Percentiles rank a stretch among this genome's conserved stretches.
Conservation (phyloP, 2,888 invertebrate genomes). For the Phyllotreta cruciferae region DNA sequence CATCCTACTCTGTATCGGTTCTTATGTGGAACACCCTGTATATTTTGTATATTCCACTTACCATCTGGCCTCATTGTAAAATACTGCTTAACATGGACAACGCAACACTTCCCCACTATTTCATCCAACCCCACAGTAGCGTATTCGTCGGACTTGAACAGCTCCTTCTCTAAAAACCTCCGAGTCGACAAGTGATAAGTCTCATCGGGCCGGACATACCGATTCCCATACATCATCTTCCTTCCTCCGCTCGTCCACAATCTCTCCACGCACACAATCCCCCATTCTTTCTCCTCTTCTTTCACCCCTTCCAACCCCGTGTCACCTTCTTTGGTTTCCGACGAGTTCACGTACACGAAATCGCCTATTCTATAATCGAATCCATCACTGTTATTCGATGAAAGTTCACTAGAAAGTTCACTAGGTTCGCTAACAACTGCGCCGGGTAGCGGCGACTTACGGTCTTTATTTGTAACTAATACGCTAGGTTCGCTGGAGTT, state of each 20-base stretch:
- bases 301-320: slow-evolving; percentile 87
- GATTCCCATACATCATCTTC: slow-evolving; percentile 90
- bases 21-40: too few species aligned
- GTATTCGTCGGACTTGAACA: slow-evolving; percentile 93
- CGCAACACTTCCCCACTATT: slow-evolving; percentile 87
- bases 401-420: too few species aligned
- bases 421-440: too few species aligned
- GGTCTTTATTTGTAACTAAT: too few species aligned
- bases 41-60: slow-evolving; percentile 46
- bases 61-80: slow-evolving; percentile 87
- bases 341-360: slow-evolving; percentile 48
- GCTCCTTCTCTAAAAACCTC: slow-evolving; percentile 95
- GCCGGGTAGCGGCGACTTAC: too few species aligned
- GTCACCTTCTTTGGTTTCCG: slow-evolving; percentile 82
- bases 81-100: slow-evolving; percentile 94
- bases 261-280: slow-evolving; percentile 71
- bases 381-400: too few species aligned
- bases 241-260: slow-evolving; percentile 84
- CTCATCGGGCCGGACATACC: slow-evolving; percentile 91
- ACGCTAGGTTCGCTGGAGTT: too few species aligned
- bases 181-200: slow-evolving; percentile 95
- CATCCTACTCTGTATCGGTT: too few species aligned
- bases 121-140: slow-evolving; percentile 85
- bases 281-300: slow-evolving; percentile 71
- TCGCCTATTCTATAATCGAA: too few species aligned